Conservation (phyloP, 2,888 invertebrate species). For the Ligdia adustata region DNA sequence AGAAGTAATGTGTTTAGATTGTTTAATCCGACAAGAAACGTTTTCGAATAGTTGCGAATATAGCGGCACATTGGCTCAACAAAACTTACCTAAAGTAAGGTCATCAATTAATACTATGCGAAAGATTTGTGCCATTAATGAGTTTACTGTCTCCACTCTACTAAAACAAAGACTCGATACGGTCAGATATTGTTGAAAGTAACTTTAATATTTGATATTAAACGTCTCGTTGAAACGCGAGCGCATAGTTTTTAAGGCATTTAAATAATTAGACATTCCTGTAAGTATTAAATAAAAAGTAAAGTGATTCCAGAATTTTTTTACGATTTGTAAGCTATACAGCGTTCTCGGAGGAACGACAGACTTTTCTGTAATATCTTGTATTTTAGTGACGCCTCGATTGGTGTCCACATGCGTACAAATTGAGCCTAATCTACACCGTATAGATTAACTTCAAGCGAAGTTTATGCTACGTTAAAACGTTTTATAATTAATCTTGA, state of each 20-base stretch:
- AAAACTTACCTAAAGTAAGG: conserved; percentile 25
- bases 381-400: conserved; percentile 24
- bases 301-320: conserved; percentile 13
- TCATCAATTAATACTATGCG: conserved; percentile 21
- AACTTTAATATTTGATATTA: conserved; percentile 33
- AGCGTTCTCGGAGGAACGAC: no score
- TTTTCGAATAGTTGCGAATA: not conserved
- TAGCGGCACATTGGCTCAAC: conserved; percentile 22
- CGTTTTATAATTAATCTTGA: no score
- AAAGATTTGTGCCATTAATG: conserved; percentile 32
- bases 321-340: conserved; percentile 29
- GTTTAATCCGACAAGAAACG: no score
- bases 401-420: conserved; percentile 24
- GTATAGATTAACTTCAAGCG: no score
- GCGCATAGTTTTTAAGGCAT: conserved; percentile 26
- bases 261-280: conserved; percentile 56
- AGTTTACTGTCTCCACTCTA: conserved; percentile 15
- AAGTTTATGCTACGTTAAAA: no score
- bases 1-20: no score
- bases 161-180: conserved; percentile 11
- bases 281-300: conserved; percentile 43
- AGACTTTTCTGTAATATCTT: no score
- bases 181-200: conserved; percentile 30
- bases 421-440: no score
- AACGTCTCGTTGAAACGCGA: conserved; percentile 17